Base-by-base conservation (phyloP, 2,888 invertebrate species). In the Drosophila pullipes region DNA sequence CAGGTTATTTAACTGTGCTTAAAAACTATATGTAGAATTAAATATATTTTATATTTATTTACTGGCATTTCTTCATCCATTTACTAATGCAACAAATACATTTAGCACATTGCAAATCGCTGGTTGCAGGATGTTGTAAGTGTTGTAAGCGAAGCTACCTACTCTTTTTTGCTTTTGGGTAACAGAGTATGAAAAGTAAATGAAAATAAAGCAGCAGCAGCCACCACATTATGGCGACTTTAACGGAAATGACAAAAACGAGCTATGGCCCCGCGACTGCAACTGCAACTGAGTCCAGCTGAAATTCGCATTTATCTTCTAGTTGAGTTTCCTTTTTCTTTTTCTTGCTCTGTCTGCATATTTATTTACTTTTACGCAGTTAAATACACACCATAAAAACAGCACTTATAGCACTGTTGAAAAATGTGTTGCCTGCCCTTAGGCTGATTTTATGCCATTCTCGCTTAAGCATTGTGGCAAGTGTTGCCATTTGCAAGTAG, bases 251-350 rank as follows among this genome's bases (percentile, higher is more conserved):
- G 83, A 78, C 70, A 79, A 74, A 73, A 78, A 76, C 69, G 66
- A 79, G 74, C 75, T 69, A 31, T 55, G 63, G 58, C 31, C 54
- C 68, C 33, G 66, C 35, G n/a, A 66, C 44, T 41, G 49, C 49
- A 47, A 57, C 33, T 44, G 25, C 41, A 13, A 64, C 58, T 16
- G 31, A 63, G 52, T 65, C 69, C 66, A 69, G 57, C 69, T 82
- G 74, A 82, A 86, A 87, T 82, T 82, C 85, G 82, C 83, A 87
- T 85, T 85, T 87, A 85, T 87, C 83, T 87, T 86, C 78, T 75
- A 85, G 83, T 76, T 78, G 74, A 66, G 69, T 64, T 76, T 69
- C 64, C 65, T 71, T 62, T 63, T 65, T 58, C 5, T 30, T 58
- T 39, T 22, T 4, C 28, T 52, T 30, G 25, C 63, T n/a, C 61